Conservation (phyloP, 2,113 vertebrate species). For the Rousettus leschenaultii region DNA sequence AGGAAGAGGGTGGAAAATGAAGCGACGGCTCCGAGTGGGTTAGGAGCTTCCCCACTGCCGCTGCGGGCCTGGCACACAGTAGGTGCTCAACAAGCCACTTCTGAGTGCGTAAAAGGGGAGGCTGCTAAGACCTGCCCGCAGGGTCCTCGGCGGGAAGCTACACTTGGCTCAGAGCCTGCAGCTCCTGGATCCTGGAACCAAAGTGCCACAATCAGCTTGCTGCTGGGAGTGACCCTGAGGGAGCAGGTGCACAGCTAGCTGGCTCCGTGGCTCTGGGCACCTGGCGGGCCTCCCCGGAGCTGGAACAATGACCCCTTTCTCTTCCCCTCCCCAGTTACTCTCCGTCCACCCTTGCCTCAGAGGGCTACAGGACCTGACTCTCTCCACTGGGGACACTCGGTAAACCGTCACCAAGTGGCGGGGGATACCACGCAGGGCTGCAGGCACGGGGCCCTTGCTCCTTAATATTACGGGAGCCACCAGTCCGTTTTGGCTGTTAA, state of each 20-base stretch:
- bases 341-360: neutral
- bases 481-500: neutral
- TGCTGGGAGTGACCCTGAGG: neutral
- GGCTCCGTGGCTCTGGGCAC: neutral
- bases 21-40: fast-evolving
- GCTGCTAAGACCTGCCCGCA: neutral
- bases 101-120: neutral
- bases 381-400: neutral
- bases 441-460: neutral
- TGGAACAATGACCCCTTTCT: neutral
- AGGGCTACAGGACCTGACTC: neutral
- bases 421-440: neutral
- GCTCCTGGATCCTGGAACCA: neutral
- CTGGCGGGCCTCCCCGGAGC: neutral
- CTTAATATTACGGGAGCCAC: neutral
- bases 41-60: neutral
- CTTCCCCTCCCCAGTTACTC: neutral
- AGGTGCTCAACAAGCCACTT: neutral
- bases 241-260: neutral
- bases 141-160: neutral
- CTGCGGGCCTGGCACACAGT: neutral
- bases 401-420: neutral
- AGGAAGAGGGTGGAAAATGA: too few species aligned
- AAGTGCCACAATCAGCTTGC: neutral
- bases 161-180: neutral